Conservation (phyloP, 2,888 invertebrate species). For the Copidosoma aretas region DNA sequence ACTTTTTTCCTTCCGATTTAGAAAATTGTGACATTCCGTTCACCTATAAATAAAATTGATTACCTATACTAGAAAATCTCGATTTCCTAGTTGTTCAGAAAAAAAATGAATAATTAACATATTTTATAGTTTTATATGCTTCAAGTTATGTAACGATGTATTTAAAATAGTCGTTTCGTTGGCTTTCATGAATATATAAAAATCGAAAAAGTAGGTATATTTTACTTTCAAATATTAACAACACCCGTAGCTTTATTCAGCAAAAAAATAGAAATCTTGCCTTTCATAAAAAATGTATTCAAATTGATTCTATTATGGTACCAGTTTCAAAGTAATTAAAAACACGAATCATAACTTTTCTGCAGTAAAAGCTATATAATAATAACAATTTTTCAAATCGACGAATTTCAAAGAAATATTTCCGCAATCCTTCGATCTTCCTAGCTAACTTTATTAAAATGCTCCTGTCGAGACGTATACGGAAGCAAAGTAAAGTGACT, state of each 20-base stretch:
- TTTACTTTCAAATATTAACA: not conserved
- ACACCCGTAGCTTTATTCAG: no score
- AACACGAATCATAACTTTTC: no score
- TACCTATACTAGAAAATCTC: no score
- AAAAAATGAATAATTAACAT: not conserved
- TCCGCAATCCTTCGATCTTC: not conserved
- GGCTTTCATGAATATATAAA: not conserved
- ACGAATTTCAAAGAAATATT: not conserved
- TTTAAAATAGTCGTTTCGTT: not conserved
- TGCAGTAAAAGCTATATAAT: no score
- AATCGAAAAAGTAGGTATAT: not conserved
- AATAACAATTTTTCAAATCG: no score
- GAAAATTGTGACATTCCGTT: not conserved
- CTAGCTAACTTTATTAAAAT: not conserved
- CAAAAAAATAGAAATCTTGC: no score
- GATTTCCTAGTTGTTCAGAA: not conserved
- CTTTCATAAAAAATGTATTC: no score
- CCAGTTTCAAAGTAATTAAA: no score
- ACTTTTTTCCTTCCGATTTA: not conserved
- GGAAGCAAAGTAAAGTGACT: not conserved
- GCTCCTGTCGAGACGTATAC: not conserved
- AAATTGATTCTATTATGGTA: no score
- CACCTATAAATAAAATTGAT: not conserved
- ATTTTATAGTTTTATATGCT: constrained; percentile 2
- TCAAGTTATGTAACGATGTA: not conserved